Conservation (phyloP, 2,888 invertebrate genomes). For the Drosophila macrospina region DNA sequence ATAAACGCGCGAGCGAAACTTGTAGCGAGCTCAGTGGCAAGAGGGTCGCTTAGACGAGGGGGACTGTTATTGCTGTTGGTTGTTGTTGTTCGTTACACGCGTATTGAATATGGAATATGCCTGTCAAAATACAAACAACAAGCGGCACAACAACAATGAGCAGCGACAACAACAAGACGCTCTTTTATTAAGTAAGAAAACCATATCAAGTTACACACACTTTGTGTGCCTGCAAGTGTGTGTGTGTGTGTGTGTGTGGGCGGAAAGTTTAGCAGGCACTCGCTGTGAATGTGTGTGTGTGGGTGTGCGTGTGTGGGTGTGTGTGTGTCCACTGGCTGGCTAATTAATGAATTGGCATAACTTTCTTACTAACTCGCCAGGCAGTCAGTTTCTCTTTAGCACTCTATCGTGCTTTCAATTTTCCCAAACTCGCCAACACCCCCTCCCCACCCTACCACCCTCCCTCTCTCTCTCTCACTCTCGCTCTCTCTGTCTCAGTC, state of each 20-base stretch:
- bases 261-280: conserved; percentile 44
- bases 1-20: conserved; percentile 61
- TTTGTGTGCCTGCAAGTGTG: conserved; percentile 11
- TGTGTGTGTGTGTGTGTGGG: conserved; percentile 17
- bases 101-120: conserved; percentile 78
- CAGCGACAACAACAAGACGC: conserved; percentile 32
- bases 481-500: no score
- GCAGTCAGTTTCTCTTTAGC: conserved; percentile 44
- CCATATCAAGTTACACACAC: conserved; percentile 71
- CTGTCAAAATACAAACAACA: conserved; percentile 50
- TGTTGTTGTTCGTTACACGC: conserved; percentile 5
- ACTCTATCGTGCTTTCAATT: conserved; percentile 55
- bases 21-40: conserved; percentile 28
- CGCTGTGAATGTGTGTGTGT: conserved; percentile 6
- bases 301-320: conserved; percentile 19
- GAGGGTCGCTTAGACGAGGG: conserved; percentile 3
- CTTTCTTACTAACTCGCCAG: conserved; percentile 65
- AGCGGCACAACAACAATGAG: conserved; percentile 3
- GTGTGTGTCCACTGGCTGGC: conserved; percentile 66
- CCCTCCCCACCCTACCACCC: no score
- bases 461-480: background rate
- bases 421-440: conserved; percentile 7
- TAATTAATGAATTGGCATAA: conserved; percentile 82
- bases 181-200: conserved; percentile 72
- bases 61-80: background rate